These are phyloP conservation scores for Eupeodes corollae DNA, from an alignment of 1,140 invertebrate genomes.

Conservation along the genomic window DNA sequence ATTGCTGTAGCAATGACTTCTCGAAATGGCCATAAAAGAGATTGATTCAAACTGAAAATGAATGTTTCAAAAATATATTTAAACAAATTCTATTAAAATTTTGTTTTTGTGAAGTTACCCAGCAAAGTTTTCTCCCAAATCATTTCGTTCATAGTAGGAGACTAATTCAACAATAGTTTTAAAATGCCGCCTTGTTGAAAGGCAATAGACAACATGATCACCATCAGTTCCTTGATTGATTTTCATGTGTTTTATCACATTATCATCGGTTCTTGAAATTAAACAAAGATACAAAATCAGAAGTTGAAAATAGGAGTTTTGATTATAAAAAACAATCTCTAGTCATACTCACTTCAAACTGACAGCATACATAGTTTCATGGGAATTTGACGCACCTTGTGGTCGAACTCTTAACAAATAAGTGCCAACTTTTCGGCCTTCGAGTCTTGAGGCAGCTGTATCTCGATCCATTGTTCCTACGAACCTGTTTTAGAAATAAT, in stretches of 20 bases:
- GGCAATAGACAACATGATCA: conserved; percentile 55
- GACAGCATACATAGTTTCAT: conserved; percentile 71
- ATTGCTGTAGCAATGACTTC: conserved; percentile 62
- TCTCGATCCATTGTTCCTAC: conserved; percentile 82
- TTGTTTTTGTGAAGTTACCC: conserved; percentile 40
- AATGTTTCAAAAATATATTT: conserved; percentile 3
- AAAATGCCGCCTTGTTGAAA: conserved; percentile 84
- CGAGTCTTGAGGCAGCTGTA: conserved; percentile 62
- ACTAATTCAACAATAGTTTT: conserved; percentile 79
- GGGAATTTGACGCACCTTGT: conserved; percentile 41
- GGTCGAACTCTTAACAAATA: conserved; percentile 78
- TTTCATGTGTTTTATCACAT: conserved; percentile 73
- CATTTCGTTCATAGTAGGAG: conserved; percentile 78
- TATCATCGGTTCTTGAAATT: conserved; percentile 27
- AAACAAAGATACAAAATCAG: not conserved
- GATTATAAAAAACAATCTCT: not conserved
- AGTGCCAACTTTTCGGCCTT: conserved; percentile 71
- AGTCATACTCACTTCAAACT: conserved; percentile 68
- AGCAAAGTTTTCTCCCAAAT: conserved; percentile 84
- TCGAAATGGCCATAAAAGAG: conserved; percentile 61
- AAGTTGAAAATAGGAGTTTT: not conserved
- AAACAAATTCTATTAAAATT: conserved; percentile 1
- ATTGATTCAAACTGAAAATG: conserved; percentile 52
- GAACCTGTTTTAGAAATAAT: conserved; percentile 37
- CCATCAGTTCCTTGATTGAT: conserved; percentile 55